These are phyloP conservation scores for Junco hyemalis DNA, from an alignment of 2,113 vertebrate genomes.

Conservation along the genomic window DNA sequence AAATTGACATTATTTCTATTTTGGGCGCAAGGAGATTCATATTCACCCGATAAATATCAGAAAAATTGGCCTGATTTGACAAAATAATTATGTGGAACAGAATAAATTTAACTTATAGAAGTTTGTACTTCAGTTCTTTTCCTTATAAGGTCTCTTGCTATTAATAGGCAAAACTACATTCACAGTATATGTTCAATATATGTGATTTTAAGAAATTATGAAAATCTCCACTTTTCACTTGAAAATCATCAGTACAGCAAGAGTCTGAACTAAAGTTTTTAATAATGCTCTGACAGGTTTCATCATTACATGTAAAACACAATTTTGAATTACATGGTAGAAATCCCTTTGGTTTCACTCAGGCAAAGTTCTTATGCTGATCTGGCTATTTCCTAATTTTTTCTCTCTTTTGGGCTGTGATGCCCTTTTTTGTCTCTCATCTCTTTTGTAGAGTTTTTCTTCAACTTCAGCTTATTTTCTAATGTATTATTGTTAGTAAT, in stretches of 20 bases:
- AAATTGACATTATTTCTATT: neutral
- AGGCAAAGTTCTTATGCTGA: neutral
- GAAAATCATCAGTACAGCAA: neutral
- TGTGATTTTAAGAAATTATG: neutral
- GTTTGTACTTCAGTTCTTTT: neutral
- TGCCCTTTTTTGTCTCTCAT: neutral
- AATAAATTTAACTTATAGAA: neutral
- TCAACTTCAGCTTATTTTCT: neutral
- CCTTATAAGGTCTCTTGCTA: neutral
- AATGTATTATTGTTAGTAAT: neutral
- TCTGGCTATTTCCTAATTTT: neutral
- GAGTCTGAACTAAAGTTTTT: neutral
- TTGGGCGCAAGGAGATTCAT: neutral
- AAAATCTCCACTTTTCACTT: neutral
- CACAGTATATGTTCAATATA: neutral
- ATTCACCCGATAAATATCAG: neutral
- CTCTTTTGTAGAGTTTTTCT: neutral
- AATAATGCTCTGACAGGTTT: neutral
- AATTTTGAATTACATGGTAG: neutral
- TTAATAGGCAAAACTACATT: neutral
- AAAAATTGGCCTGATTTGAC: neutral
- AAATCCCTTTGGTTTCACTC: neutral
- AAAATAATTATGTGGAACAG: neutral
- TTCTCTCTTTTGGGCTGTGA: neutral
- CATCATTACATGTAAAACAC: neutral